Percentiles rank a stretch among this genome's conserved stretches.
phyloP scores from a whole-genome alignment of 2,113 vertebrate genomes.

The Neodon shergylaensis region DNA sequence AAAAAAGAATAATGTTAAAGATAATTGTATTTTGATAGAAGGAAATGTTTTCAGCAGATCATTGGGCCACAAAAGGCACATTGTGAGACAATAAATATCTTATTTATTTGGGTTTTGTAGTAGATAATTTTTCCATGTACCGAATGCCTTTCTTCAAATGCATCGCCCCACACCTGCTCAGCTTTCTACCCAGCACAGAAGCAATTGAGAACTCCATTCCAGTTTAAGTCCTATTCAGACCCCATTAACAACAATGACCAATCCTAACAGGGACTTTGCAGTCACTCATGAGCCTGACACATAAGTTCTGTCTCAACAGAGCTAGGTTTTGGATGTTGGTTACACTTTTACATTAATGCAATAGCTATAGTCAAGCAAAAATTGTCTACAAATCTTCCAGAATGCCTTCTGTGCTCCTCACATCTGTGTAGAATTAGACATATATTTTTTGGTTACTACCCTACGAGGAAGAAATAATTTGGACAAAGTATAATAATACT shows the following conservation, averaged over 20 bases:
- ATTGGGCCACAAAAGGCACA: background rate
- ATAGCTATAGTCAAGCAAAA: background rate
- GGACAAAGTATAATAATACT: background rate
- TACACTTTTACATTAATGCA: background rate
- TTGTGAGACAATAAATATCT: background rate
- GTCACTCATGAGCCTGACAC: background rate
- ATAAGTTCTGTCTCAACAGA: background rate
- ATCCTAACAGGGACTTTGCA: background rate
- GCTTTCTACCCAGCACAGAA: background rate
- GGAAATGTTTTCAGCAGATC: background rate
- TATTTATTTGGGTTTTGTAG: slow-evolving; percentile 31
- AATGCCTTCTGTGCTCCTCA: background rate
- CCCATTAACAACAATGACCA: background rate
- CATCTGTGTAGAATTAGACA: background rate
- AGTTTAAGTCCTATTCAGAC: background rate
- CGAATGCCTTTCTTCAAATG: background rate
- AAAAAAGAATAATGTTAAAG: background rate
- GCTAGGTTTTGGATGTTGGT: background rate
- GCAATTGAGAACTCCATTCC: background rate
- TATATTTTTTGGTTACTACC: background rate
- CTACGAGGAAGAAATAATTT: background rate
- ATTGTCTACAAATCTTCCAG: background rate
- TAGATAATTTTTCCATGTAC: background rate
- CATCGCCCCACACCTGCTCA: background rate
- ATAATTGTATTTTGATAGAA: slow-evolving; percentile 4